phyloP scores from a whole-genome alignment of 2,797 vertebrate genomes.

The Lophotriccus pileatus region DNA sequence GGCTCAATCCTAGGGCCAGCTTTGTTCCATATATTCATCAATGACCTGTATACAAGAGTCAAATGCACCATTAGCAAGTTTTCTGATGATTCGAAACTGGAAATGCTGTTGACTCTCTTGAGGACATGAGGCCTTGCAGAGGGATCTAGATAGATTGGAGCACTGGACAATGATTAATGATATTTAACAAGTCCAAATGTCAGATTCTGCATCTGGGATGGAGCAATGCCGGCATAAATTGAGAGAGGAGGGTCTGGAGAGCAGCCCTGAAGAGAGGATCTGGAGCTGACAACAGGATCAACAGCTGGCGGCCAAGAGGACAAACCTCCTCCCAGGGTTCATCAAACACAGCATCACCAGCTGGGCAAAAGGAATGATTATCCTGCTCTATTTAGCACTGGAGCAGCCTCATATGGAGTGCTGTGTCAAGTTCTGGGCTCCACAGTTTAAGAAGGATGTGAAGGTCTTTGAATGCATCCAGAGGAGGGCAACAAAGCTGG shows the following conservation, averaged over 20 bases:
- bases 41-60: neutral
- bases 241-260: neutral
- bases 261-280: neutral
- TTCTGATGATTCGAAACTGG: neutral
- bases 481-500: neutral
- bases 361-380: neutral
- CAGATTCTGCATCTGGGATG: neutral
- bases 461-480: neutral
- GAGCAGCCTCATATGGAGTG: neutral
- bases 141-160: neutral
- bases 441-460: neutral
- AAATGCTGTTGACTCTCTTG: neutral
- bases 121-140: neutral
- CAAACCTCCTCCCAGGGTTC: neutral
- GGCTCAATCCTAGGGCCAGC: neutral
- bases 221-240: neutral
- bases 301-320: neutral
- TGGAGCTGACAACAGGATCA: neutral
- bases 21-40: neutral
- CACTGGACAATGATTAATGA: neutral
- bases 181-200: neutral
- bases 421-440: neutral
- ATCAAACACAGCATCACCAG: neutral
- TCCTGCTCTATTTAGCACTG: rapidly evolving
- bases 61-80: neutral